phyloP scores from a whole-genome alignment of 2,797 vertebrate species.

The Poecile montanus region DNA sequence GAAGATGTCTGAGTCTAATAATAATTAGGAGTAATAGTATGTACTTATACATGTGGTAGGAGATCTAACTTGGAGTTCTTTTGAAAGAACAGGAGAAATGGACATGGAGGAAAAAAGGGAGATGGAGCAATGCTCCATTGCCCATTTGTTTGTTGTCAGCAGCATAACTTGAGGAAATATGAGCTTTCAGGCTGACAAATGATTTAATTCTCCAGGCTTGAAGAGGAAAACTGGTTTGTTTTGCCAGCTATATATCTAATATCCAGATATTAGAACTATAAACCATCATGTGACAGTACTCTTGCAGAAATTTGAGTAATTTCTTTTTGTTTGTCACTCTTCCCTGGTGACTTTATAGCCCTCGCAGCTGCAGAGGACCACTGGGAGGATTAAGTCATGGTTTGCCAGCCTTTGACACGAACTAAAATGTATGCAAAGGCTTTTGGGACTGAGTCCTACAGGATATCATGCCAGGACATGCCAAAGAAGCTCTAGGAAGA shows the following conservation, averaged over 20 bases:
- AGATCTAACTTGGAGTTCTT: not conserved
- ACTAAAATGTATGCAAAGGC: not conserved
- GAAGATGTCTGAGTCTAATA: not conserved
- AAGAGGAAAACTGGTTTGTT: not conserved
- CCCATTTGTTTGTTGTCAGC: not conserved
- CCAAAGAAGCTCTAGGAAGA: conserved; percentile 22
- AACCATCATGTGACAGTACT: not conserved
- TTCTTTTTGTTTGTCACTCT: not conserved
- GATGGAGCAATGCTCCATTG: not conserved
- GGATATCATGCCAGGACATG: conserved; percentile 19
- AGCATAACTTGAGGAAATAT: not conserved
- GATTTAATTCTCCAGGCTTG: not conserved
- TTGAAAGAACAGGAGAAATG: not conserved
- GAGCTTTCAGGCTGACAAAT: not conserved
- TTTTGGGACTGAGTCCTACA: not conserved
- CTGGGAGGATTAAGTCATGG: not conserved
- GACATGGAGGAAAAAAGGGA: not conserved
- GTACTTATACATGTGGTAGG: not conserved
- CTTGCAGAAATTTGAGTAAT: not conserved
- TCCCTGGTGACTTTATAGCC: not conserved
- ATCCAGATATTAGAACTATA: conserved; percentile 5
- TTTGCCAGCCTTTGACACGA: not conserved
- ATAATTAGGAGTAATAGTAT: not conserved
- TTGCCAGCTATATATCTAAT: not conserved
- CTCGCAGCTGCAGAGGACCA: not conserved